Base-by-base conservation (phyloP, 2,888 invertebrate genomes). In the Cabera pusaria region DNA sequence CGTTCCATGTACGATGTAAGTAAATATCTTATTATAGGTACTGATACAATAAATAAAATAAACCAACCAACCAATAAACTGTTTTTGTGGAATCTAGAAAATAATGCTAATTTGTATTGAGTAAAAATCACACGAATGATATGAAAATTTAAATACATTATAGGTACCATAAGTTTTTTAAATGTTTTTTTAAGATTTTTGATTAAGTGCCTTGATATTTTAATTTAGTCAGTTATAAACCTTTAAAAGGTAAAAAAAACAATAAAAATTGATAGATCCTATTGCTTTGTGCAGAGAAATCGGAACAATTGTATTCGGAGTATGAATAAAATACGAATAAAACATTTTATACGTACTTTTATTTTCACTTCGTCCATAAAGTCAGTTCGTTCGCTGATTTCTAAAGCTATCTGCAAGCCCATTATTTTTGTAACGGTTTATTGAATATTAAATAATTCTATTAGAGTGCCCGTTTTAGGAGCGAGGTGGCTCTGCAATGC, bases 391-490 rank as follows among this genome's bases (percentile, higher is more conserved):
- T 36, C 31, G 31, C 19, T 20, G 20, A 25, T 43, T 37, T 43
- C 32, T 36, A 37, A 35, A 35, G 32, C 36, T 27, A 28, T 43
- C 14, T 33, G 26, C 34, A 41, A 34, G 36, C 17, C 24, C 16
- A 32, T 43, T 28, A 32, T 31, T 22, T 22, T 41, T 12, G 26
- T 27, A 37, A 28, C 16, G 10, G 27, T 32, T 27, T 32, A 42
- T 34, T 43, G 34, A 46, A 47, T 43, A 26, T 34, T 43, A 31
- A 46, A 47, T 43, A 26, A 28, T 34, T 44, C 22, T 33, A 44
- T 44, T 34, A 41, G 28, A n/a, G 28, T 31, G 28, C 41, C n/a
- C n/a, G n/a, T n/a, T n/a, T n/a, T n/a, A n/a, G n/a, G n/a, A n/a
- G n/a, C n/a, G n/a, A n/a, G n/a, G n/a, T n/a, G n/a, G n/a, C n/a